Conservation (phyloP, 2,888 invertebrate species). For the Rhogogaster chlorosoma region DNA sequence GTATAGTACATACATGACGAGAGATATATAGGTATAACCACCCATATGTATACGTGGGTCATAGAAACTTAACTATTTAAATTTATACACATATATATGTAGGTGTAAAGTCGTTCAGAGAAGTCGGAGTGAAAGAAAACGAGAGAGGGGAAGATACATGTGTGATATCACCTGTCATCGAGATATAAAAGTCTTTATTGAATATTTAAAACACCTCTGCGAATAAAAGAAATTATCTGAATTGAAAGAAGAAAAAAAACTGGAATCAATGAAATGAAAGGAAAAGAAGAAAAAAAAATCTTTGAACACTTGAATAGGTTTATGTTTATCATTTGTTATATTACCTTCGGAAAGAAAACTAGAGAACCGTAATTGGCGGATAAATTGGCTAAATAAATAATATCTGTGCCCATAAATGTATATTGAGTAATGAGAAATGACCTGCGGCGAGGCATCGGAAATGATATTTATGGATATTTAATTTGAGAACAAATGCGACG, state of each 20-base stretch:
- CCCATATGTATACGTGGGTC: background rate
- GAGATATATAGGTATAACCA: background rate
- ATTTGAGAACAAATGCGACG: too few species aligned
- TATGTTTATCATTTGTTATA: too few species aligned
- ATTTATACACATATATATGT: background rate
- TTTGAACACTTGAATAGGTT: too few species aligned
- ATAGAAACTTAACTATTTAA: background rate
- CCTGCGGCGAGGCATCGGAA: too few species aligned
- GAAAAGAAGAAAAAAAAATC: too few species aligned
- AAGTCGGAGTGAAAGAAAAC: background rate
- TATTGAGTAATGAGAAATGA: too few species aligned
- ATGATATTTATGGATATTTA: too few species aligned
- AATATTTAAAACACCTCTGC: background rate
- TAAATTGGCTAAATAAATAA: too few species aligned
- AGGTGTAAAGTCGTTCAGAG: background rate
- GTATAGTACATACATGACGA: too few species aligned
- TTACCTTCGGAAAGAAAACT: too few species aligned
- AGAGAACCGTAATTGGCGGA: too few species aligned
- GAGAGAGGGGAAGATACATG: background rate
- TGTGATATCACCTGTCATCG: background rate
- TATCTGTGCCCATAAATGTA: too few species aligned
- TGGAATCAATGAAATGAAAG: background rate
- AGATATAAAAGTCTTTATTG: background rate
- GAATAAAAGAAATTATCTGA: background rate
- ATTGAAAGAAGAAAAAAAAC: background rate